phyloP scores from a whole-genome alignment of 2,888 invertebrate genomes.

The Pseudoips prasinana region DNA sequence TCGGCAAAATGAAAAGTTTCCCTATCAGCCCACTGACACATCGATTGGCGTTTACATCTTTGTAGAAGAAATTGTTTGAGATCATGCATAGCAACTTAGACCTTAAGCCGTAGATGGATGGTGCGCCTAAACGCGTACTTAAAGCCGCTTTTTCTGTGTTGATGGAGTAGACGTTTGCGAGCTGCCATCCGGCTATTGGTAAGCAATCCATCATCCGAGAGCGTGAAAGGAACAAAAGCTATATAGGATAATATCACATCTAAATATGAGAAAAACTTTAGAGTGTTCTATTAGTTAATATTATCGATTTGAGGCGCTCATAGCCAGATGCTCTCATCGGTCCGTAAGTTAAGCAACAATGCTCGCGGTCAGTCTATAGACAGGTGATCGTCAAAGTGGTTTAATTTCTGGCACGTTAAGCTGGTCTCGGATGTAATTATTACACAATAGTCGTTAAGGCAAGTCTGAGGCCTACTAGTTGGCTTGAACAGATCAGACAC shows the following conservation, averaged over 20 bases:
- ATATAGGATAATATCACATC: slow-evolving; percentile 43
- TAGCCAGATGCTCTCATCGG: no score
- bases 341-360: no score
- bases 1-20: slow-evolving; percentile 77
- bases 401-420: no score
- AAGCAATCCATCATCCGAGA: slow-evolving; percentile 69
- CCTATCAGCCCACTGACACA: slow-evolving; percentile 74
- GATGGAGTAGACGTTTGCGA: slow-evolving; percentile 57
- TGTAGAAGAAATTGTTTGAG: slow-evolving; percentile 64
- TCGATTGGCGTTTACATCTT: slow-evolving; percentile 78
- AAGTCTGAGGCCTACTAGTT: no score
- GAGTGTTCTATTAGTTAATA: neutral
- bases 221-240: slow-evolving; percentile 61
- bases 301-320: no score
- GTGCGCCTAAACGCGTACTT: slow-evolving; percentile 27
- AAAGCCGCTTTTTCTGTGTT: slow-evolving; percentile 50
- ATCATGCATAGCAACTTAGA: slow-evolving; percentile 59
- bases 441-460: no score
- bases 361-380: no score
- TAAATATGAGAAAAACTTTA: slow-evolving; percentile 37
- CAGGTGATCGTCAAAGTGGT: no score
- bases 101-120: slow-evolving; percentile 48
- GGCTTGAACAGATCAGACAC: no score
- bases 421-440: no score
- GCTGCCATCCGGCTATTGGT: slow-evolving; percentile 64